Base-by-base conservation (phyloP, 2,888 invertebrate species). In the Eudasyphora cyanicolor region DNA sequence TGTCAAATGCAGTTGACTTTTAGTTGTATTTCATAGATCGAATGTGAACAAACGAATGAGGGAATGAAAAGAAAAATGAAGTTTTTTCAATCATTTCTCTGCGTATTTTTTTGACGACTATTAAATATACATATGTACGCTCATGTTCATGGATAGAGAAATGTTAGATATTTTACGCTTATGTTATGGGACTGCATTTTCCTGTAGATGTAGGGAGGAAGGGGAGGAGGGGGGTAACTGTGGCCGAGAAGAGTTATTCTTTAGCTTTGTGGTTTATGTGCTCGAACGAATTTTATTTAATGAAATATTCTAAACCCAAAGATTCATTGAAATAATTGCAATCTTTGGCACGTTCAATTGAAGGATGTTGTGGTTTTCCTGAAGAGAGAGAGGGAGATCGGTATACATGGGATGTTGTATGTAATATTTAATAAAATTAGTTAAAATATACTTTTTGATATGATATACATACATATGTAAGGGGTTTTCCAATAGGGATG, bases 1-100 rank as follows among this genome's bases (percentile, higher is more conserved):
- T 84, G 84, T 84, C 84, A 81, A 73, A 76, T 84, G 69, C 84
- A 84, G 60, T 81, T 84, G 78, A 78, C 84, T 84, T 84, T 67
- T 78, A 80, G 27, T 49, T 80, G 57, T 54, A 71, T 67, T 67
- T 38, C 42, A n/a, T n/a, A n/a, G n/a, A n/a, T n/a, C n/a, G 12
- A n/a, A 45, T 29, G n/a, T n/a, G 60, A 60, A 27, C n/a, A n/a
- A 60, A 57, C 27, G 29, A 29, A 57, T 7, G 3, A 57, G 1
- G n/a, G 17, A 51, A 76, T 35, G 17, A 51, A 82, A 78, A 64
- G 69, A 83, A 77, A 80, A 76, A 78, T 84, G 74, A 64, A 80
- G 76, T 81, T 84, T 81, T n/a, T 84, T 76, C 80, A 81, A 81
- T 84, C 76, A 84, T 51, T 75, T 76, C 64, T 49, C 38, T 42